Conservation (phyloP, 2,113 vertebrate species). For the Pangasianodon gigas region DNA sequence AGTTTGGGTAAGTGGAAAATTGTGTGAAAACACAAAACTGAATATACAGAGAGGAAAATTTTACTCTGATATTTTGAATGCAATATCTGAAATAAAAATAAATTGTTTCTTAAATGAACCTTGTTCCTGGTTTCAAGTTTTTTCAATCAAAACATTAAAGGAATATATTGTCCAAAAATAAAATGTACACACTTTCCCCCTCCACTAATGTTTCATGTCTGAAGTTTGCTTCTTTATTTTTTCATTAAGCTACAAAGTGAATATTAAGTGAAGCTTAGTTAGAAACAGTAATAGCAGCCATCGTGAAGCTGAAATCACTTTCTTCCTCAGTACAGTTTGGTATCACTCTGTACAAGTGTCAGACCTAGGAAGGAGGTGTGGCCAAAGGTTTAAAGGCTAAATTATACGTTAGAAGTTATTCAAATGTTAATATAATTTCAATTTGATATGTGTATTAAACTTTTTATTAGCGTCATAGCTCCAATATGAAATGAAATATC, state of each 20-base stretch:
- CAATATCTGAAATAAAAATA: background rate
- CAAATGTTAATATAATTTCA: background rate
- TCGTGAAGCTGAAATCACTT: background rate
- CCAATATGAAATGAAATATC: background rate
- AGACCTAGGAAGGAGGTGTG: background rate
- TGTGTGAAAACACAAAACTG: slow-evolving; percentile 19
- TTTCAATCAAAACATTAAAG: background rate
- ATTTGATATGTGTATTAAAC: background rate
- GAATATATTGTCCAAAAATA: background rate
- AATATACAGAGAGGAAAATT: slow-evolving; percentile 11
- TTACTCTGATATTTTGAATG: background rate
- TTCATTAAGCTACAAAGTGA: background rate
- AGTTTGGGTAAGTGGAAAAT: slow-evolving; percentile 3
- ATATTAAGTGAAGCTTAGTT: background rate
- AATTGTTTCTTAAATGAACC: background rate
- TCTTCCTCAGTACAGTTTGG: background rate
- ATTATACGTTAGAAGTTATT: background rate
- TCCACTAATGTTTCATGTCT: background rate
- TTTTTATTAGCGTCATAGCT: background rate
- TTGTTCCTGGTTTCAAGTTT: background rate
- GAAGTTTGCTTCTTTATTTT: background rate
- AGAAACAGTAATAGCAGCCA: background rate
- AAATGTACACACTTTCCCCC: background rate
- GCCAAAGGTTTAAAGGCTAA: background rate
- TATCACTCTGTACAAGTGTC: background rate